Base-by-base conservation (phyloP, 1,140 invertebrate species). In the Notospermus geniculatus region DNA sequence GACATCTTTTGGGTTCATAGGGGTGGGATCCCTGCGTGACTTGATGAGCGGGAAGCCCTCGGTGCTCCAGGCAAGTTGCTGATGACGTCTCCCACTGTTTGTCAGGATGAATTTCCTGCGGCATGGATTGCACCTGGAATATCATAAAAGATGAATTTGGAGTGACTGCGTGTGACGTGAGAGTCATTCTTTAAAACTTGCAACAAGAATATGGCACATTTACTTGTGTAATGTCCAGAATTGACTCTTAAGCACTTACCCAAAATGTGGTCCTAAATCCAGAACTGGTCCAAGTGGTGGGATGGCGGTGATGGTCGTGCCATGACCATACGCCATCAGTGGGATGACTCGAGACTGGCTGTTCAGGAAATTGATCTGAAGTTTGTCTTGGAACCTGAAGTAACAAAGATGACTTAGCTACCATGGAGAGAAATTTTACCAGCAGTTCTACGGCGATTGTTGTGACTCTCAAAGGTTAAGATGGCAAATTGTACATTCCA, bases 201-300 rank as follows among this genome's bases (percentile, higher is more conserved):
- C n/a, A n/a, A n/a, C n/a, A n/a, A n/a, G n/a, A n/a, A n/a, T n/a
- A n/a, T n/a, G n/a, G n/a, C n/a, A n/a, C n/a, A n/a, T n/a, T n/a
- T n/a, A n/a, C n/a, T n/a, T 11, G 39, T 43, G 11, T 11, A 43
- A 13, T 19, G 39, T 13, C 39, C 39, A 43, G 39, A 19, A 19
- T 27, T 50, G 32, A 50, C 46, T 50, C 4, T 23, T 19, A 50
- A 50, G 25, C 25, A 58, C 32, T 19, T 64, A 78, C 76, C 77
- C 79, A 68, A 82, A 82, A 58, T 79, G 77, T 22, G 78, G 76
- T 43, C 80, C 81, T 22, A 82, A 71, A 63, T 80, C 69, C 23
- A 82, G 68, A 1, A 68, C 57, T 27, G 71, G 57, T 4, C 65
- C 67, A 19, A 82, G 71, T 11, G 70, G 70, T 5, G 79, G 78